phyloP scores from a whole-genome alignment of 2,888 invertebrate species.

The Petrolisthes cinctipes region DNA sequence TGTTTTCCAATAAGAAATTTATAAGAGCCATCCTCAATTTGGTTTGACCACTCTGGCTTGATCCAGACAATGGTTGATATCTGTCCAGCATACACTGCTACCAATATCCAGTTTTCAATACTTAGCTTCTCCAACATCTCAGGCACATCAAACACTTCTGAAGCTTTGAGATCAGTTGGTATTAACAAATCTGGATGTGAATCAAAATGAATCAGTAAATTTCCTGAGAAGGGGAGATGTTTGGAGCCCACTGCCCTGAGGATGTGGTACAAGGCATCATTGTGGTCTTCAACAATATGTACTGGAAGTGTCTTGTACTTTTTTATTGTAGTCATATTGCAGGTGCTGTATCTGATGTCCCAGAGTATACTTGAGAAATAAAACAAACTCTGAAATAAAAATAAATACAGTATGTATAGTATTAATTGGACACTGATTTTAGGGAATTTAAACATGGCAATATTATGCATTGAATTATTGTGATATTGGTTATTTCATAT shows the following conservation, averaged over 20 bases:
- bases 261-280: constrained; percentile 63
- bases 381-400: no score
- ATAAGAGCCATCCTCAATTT: constrained; percentile 80
- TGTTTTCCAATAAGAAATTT: constrained; percentile 82
- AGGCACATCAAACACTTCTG: constrained; percentile 80
- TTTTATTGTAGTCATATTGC: constrained; percentile 25
- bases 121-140: constrained; percentile 74
- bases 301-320: constrained; percentile 44
- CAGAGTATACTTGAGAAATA: no score
- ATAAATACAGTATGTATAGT: no score
- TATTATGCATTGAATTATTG: no score
- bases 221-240: constrained; percentile 82
- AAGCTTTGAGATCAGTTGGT: constrained; percentile 82
- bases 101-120: constrained; percentile 95
- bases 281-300: constrained; percentile 65
- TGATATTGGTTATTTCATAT: no score
- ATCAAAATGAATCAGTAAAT: constrained; percentile 86
- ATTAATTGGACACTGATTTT: no score
- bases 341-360: neutral
- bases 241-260: constrained; percentile 72
- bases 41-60: constrained; percentile 90
- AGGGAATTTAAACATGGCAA: no score
- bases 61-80: constrained; percentile 84
- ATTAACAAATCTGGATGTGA: constrained; percentile 93
- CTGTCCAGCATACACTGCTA: constrained; percentile 87